phyloP scores from a whole-genome alignment of 2,888 invertebrate genomes.

The Drosophila melanosoma region DNA sequence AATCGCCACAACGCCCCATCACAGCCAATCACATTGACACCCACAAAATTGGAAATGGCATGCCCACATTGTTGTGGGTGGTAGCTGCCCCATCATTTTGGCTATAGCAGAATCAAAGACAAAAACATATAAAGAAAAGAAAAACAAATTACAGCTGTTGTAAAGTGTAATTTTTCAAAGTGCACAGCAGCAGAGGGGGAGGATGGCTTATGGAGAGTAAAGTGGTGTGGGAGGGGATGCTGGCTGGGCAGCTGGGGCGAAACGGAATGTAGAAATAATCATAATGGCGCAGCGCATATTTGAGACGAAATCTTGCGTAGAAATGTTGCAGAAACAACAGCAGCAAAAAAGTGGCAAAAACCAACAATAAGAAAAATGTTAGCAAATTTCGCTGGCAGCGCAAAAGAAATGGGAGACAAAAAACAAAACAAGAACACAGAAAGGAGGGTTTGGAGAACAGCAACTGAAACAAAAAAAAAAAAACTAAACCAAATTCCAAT shows the following conservation, averaged over 20 bases:
- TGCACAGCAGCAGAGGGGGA: conserved; percentile 27
- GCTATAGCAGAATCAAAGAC: conserved; percentile 8
- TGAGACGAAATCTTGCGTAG: conserved; percentile 77
- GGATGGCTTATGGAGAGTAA: background rate
- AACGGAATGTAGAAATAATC: conserved; percentile 75
- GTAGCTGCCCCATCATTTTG: conserved; percentile 22
- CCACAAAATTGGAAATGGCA: conserved; percentile 55
- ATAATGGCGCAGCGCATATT: conserved; percentile 76
- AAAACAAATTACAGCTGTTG: conserved; percentile 81
- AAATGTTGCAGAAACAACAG: conserved; percentile 71
- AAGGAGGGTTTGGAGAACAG: background rate
- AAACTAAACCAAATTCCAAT: conserved; percentile 83
- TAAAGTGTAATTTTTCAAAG: conserved; percentile 81
- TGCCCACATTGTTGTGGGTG: conserved; percentile 45
- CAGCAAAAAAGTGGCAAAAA: conserved; percentile 33
- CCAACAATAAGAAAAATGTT: conserved; percentile 70
- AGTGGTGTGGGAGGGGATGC: background rate
- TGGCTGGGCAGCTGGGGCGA: conserved; percentile 8
- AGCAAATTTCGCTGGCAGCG: conserved; percentile 69
- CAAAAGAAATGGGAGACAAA: conserved; percentile 66
- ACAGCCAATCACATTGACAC: conserved; percentile 69
- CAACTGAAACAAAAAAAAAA: conserved; percentile 43
- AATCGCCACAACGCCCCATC: conserved; percentile 37
- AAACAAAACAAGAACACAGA: conserved; percentile 18
- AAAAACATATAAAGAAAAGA: conserved; percentile 14